Base-by-base conservation (phyloP, 2,113 vertebrate genomes). In the Platanista minor region DNA sequence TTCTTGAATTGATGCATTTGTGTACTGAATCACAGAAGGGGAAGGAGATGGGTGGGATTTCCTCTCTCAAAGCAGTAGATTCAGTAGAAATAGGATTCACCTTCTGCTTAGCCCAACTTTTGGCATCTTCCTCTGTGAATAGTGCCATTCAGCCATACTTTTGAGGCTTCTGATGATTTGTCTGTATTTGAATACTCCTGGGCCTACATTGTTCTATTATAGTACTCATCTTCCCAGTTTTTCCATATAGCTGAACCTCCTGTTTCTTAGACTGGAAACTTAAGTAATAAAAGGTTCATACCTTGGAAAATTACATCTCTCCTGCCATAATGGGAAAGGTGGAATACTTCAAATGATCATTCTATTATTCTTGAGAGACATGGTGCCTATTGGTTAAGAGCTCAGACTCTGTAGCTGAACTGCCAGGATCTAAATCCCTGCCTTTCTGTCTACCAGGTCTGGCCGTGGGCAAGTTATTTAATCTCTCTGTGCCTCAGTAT, bases 291-390 rank as follows among this genome's bases (percentile, higher is more conserved):
- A 81, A 97, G 29, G 3, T 39, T 89, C 64, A n/a, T 64, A 62
- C 10, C 23, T 85, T 85, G 39, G 62, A 36, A 85, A 85, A 87
- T 87, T 74, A 67, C 27, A 8, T 81, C 39, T 77, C 13, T 69
- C 7, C 18, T 71, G 39, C 62, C 25, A 4, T 61, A 36, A 29
- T 88, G 54, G 64, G 33, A 75, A 62, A 77, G 8, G 39, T 69
- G 49, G 75, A 89, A 20, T 91, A 80, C 78, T 93, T 91, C 61
- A 74, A 23, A 85, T 94, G 11, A 78, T 21, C 36, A 61, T 78
- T 43, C 46, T 72, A 9, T 84, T 83, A 36, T 83, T 96, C 62
- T 80, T 71, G 67, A 81, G 81, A 85, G 71, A 94, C 93, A 88
- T 72, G 59, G 49, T 93, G 93, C 31, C 25, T 62, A 12, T 1